phyloP scores from a whole-genome alignment of 2,113 vertebrate species.

The Anhinga anhinga region DNA sequence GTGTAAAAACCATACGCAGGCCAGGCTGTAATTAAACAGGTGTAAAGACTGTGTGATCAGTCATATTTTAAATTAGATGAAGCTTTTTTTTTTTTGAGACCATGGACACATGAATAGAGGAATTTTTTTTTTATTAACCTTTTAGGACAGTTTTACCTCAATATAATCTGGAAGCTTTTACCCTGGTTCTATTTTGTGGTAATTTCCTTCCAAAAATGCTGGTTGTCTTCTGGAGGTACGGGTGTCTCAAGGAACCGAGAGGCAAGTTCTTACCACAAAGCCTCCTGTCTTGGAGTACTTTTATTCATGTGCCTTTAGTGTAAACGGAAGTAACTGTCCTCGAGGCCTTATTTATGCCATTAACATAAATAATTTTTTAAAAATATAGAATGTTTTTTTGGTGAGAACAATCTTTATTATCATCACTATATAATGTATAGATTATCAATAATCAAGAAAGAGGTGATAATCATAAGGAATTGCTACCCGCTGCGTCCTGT shows the following conservation, averaged over 20 bases:
- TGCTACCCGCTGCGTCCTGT: neutral
- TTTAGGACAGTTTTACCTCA: neutral
- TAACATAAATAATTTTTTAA: neutral
- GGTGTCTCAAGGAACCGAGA: neutral
- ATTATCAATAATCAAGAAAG: neutral
- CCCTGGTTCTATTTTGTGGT: neutral
- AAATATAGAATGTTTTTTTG: neutral
- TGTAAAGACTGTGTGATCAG: neutral
- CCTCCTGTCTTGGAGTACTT: neutral
- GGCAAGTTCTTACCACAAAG: neutral
- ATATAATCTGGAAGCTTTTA: neutral
- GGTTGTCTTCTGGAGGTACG: neutral
- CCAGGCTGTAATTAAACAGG: neutral
- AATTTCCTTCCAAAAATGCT: neutral
- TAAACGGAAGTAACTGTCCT: neutral
- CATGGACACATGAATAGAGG: neutral
- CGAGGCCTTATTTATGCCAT: neutral
- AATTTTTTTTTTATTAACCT: neutral
- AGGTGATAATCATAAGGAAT: neutral
- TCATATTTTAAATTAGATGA: neutral
- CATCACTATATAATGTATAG: neutral
- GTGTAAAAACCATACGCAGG: neutral
- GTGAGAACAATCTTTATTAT: neutral
- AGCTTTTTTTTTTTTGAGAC: neutral
- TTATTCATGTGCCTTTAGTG: neutral